Base-by-base conservation (phyloP, 2,888 invertebrate genomes). In the Spilosoma lubricipeda region DNA sequence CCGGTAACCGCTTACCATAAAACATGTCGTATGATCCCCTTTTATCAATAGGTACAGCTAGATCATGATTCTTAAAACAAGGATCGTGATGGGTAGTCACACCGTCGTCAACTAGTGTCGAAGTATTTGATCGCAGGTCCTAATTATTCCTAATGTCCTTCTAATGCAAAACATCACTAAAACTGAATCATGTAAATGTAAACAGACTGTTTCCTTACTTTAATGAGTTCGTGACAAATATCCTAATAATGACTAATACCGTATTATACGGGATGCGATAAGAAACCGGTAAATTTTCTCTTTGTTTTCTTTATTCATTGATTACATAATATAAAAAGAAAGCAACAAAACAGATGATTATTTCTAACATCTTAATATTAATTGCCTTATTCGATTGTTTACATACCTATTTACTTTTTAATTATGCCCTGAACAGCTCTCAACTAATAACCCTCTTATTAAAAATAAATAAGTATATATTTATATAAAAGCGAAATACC, bases 101-200 rank as follows among this genome's bases (percentile, higher is more conserved):
- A n/a, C n/a, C n/a, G 20, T 27, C 18, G 72, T 56, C 23, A 68
- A 48, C 67, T 73, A 73, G 71, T 78, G 74, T 82, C 78, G 80
- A 80, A 77, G 78, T 72, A 70, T 73, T 67, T 64, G 71, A 74
- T 84, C 79, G 85, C 85, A 88, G 88, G 36, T 36, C 36, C 36
- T 36, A 4, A 36, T 36, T 36, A 36, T 82, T 87, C 52, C 23
- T 52, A 52, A 52, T 23, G 52, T 23, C 52, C 52, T 80, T 59
- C 73, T 74, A 73, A 52, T 77, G 64, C 68, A 76, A 78, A 45
- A 48, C 77, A 27, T 56, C 52, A 70, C 67, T 56, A 39, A 69
- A 73, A 65, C 67, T 69, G 42, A 70, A 68, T 72, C 67, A 75
- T 11, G 7, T 20, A 64, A 30, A 27, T 33, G 33, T 56, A 33